A percentile compares a stretch with the other conserved stretches of the same genome.
Evolutionary conservation across 2,797 vertebrate genomes (phyloP).

Genomic region (Rhyacichthys aspro): DNA sequence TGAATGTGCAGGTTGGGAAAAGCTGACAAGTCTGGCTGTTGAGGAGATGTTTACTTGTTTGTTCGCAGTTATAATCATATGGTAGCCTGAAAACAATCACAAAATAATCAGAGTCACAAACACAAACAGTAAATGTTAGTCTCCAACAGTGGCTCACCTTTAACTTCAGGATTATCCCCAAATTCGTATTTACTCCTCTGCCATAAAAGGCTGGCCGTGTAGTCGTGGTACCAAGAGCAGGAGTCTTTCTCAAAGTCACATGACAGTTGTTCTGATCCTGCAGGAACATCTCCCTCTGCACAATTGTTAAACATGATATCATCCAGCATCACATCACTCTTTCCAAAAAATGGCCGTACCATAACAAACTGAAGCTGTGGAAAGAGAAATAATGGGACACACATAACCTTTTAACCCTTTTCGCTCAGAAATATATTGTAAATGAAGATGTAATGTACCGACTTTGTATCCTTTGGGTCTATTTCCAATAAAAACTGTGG

Average conservation of each 20-base stretch:
- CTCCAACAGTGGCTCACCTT: conserved; percentile 46
- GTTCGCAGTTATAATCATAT: conserved; percentile 60
- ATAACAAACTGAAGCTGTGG: conserved; percentile 69
- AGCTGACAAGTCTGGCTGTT: conserved; percentile 73
- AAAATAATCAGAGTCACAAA: neutral
- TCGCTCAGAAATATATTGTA: neutral
- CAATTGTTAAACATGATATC: conserved; percentile 75
- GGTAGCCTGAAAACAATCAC: conserved; percentile 58
- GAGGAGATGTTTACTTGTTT: conserved; percentile 13
- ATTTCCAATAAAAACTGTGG: conserved; percentile 71
- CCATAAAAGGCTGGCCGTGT: conserved; percentile 66
- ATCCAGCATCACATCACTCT: conserved; percentile 71
- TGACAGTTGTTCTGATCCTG: conserved; percentile 67
- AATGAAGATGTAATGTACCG: conserved; percentile 8
- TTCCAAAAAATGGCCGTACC: accelerated
- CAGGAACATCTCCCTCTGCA: conserved; percentile 68
- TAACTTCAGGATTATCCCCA: conserved; percentile 25
- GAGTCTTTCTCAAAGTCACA: conserved; percentile 78
- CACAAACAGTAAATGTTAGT: neutral
- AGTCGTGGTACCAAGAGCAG: conserved; percentile 79
- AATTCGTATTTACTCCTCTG: conserved; percentile 12
- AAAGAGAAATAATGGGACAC: conserved; percentile 20
- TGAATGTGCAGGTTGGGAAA: conserved; percentile 55
- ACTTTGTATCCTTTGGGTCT: conserved; percentile 76
- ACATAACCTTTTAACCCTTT: no score